phyloP scores from a whole-genome alignment of 2,113 vertebrate genomes.

The Willisornis vidua region DNA sequence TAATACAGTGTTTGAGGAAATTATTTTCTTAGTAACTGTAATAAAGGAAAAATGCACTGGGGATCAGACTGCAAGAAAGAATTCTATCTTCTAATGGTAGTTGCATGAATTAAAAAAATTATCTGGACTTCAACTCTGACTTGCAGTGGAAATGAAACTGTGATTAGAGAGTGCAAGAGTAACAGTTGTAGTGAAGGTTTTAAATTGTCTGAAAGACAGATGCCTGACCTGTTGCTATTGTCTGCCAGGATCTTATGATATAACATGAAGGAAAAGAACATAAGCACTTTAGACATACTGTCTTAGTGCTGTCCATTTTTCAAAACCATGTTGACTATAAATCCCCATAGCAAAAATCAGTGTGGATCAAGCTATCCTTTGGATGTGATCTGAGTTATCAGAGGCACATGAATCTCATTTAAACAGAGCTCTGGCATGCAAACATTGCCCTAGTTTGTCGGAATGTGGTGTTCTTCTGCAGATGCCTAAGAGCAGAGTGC shows the following conservation, averaged over 20 bases:
- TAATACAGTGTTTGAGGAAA: background rate
- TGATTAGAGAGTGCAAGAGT: background rate
- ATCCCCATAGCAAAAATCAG: background rate
- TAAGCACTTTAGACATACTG: background rate
- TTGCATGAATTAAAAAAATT: background rate
- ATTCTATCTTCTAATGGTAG: background rate
- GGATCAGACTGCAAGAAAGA: background rate
- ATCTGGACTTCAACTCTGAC: background rate
- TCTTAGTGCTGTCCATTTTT: background rate
- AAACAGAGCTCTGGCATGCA: background rate
- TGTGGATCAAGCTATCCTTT: background rate
- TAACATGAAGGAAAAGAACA: background rate
- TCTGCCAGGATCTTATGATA: background rate
- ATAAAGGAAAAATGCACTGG: background rate
- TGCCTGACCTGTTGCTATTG: background rate
- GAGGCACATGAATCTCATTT: background rate
- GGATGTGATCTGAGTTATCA: background rate
- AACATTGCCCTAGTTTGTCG: background rate
- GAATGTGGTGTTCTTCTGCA: background rate
- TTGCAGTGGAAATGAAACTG: background rate
- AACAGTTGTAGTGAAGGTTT: background rate
- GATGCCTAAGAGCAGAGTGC: background rate
- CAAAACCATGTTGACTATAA: background rate
- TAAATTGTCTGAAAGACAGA: constrained; percentile 1
- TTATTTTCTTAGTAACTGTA: background rate